These are phyloP conservation scores for Ischnus inquisitorius DNA, from an alignment of 2,888 invertebrate genomes.

Conservation along the genomic window DNA sequence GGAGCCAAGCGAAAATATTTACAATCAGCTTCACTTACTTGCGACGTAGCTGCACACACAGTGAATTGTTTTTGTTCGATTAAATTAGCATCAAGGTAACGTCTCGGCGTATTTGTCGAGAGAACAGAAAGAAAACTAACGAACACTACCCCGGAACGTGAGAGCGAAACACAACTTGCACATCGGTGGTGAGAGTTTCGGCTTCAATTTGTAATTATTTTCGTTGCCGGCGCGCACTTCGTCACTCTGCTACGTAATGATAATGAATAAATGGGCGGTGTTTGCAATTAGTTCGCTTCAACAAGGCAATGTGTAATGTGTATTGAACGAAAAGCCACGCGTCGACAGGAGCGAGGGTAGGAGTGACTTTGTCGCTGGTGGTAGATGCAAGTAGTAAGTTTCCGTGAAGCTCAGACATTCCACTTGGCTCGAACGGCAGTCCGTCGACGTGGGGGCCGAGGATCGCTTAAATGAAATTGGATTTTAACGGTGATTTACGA, in stretches of 20 bases:
- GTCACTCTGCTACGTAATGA: background rate
- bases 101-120: slow-evolving; percentile 20
- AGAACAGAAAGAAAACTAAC: background rate
- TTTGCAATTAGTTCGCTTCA: background rate
- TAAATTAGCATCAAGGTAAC: slow-evolving; percentile 26
- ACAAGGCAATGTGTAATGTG: background rate
- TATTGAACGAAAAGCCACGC: slow-evolving; percentile 33
- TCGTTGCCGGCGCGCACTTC: background rate
- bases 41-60: slow-evolving; percentile 1
- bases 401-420: slow-evolving; percentile 51
- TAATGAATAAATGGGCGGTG: too few species aligned
- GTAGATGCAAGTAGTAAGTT: slow-evolving; percentile 50
- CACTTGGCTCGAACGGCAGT: slow-evolving; percentile 43
- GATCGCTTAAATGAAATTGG: slow-evolving; percentile 66
- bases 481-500: slow-evolving; percentile 66
- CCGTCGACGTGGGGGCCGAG: slow-evolving; percentile 33
- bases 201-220: background rate
- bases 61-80: slow-evolving; percentile 17
- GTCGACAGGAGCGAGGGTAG: background rate
- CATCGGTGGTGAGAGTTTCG: background rate
- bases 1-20: slow-evolving; percentile 41
- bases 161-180: too few species aligned
- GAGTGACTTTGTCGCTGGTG: slow-evolving; percentile 23
- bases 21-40: slow-evolving; percentile 6
- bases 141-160: too few species aligned